Base-by-base conservation (phyloP, 2,113 vertebrate genomes). In the Tinamus guttatus region DNA sequence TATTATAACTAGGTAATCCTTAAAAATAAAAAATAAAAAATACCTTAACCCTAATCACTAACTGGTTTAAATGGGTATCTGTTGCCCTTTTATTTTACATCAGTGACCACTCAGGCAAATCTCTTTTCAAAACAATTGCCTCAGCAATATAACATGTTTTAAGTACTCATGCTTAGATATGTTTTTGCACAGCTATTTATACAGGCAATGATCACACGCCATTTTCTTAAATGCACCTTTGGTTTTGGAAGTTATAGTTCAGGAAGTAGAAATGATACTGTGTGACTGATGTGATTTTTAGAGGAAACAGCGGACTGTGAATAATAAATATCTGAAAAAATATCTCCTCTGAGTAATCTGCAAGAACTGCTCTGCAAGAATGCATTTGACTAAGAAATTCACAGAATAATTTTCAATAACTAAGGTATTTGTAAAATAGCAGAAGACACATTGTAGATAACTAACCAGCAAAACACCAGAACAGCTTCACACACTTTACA, bases 121-220 rank as follows among this genome's bases (percentile, higher is more conserved):
- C 83, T 93, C 56, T 74, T 13, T 91, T 94, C 71, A 82, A 76
- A 91, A 94, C 77, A 52, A 71, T 34, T 38, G 90, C 41, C 25
- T 93, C 81, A 87, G n/a, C 52, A 73, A 87, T 67, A 81, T 32
- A 81, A 64, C 11, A 58, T 21, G 82, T 97, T 52, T 21, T 52
- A 68, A 58, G 49, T 32, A 49, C 52, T 87, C 82, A 52, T 34
- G 76, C 47, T 95, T 40, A 60, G 38, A 36, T 63, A 25, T 40
- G 38, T 43, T 74, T 85, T 81, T 87, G 89, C 62, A 86, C 74
- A 94, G 93, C 90, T 92, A 93, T 94, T 94, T 93, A 77, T 52
- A 69, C 49, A 41, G n/a, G 43, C n/a, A 94, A 63, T 32, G 36
- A 13, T 13, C 59, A 91, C 54, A 70, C 11, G n/a, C 22, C 82